Evolutionary conservation across 2,888 invertebrate genomes (phyloP).

Genomic region (Caenorhabditis becei): DNA sequence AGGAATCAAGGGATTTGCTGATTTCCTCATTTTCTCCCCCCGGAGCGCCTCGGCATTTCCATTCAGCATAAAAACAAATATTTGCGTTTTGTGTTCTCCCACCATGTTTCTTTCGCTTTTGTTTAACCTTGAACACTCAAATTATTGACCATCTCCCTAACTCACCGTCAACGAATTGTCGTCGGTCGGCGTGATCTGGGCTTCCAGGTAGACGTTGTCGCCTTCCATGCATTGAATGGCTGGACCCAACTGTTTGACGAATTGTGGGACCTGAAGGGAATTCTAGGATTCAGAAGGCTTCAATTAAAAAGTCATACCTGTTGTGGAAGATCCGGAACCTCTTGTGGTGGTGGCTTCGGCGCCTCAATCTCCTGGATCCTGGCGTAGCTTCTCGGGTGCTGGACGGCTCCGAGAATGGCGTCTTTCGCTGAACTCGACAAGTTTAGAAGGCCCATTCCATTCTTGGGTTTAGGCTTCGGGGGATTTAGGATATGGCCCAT

Average conservation of each 20-base stretch:
- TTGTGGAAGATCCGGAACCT: constrained; percentile 74
- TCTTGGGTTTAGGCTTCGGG: constrained; percentile 21
- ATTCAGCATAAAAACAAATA: constrained; percentile 45
- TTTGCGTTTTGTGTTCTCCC: constrained; percentile 36
- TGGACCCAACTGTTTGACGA: constrained; percentile 76
- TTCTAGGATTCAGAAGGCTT: background rate
- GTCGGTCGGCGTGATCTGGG: constrained; percentile 83
- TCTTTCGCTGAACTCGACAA: constrained; percentile 77
- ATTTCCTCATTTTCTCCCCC: background rate
- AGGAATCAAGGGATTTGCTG: too few relatives aligned
- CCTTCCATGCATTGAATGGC: constrained; percentile 82
- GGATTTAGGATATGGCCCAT: constrained; percentile 37
- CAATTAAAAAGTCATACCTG: constrained; percentile 50
- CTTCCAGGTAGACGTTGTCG: constrained; percentile 83
- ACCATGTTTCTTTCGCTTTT: constrained; percentile 27
- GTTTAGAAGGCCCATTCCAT: constrained; percentile 64
- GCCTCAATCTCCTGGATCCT: constrained; percentile 79
- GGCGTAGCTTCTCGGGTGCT: constrained; percentile 77
- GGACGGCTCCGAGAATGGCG: constrained; percentile 75
- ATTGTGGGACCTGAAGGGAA: constrained; percentile 73
- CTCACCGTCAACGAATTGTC: constrained; percentile 81
- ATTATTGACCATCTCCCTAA: constrained; percentile 23
- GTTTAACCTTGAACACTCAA: constrained; percentile 48
- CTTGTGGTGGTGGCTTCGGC: constrained; percentile 73
- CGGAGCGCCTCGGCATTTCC: too few relatives aligned